Evolutionary conservation across 1,140 invertebrate genomes (phyloP), one percentile per base, ranked within the genome.

Genomic region (Drosophila bocqueti): DNA sequence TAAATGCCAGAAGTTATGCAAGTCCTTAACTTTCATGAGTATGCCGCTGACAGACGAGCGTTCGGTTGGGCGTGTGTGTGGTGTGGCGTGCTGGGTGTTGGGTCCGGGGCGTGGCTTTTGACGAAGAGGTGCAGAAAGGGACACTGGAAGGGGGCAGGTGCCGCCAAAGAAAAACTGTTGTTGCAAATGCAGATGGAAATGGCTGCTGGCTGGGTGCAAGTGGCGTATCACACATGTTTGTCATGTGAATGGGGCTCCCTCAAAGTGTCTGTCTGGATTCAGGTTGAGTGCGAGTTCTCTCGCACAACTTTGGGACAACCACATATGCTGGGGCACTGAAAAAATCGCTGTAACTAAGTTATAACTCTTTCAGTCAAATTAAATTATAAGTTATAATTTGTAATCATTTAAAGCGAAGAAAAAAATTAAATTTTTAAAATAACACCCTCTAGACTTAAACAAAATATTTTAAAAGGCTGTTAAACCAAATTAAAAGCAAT

Each of bases 1-100:
- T 89, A 90, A 89, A 90, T 90, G 85, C 81, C 84, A 89, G 78
- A 90, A 89, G 78, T 90, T 89, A 90, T 85, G 84, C 84, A 81
- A 85, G 81, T 90, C 81, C 84, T 89, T 89, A 89, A 89, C 84
- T 85, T 89, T 89, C 87, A 89, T 90, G 79, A 90, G 84, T 76
- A 58, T 49, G 73, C 76, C 65, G 55, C 64, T 64, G 63, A 54
- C 74, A 77, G 60, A 76, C 73, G 75, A 50, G 61, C 55, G 42
- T 45, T 52, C 62, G 42, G 55, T 42, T 42, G 18, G 13, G 36
- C n/a, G 26, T 26, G 29, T 21, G 8, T 31, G 40, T 34, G 26
- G 11, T 29, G 24, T 49, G 38, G 1, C 15, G 15, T 24, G 11
- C 5, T 8, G 7, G 43, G 43, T 2, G 43, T 11, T 10, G 18